These are phyloP conservation scores for Cerastoderma edule DNA, from an alignment of 2,888 invertebrate species.

Conservation along the genomic window DNA sequence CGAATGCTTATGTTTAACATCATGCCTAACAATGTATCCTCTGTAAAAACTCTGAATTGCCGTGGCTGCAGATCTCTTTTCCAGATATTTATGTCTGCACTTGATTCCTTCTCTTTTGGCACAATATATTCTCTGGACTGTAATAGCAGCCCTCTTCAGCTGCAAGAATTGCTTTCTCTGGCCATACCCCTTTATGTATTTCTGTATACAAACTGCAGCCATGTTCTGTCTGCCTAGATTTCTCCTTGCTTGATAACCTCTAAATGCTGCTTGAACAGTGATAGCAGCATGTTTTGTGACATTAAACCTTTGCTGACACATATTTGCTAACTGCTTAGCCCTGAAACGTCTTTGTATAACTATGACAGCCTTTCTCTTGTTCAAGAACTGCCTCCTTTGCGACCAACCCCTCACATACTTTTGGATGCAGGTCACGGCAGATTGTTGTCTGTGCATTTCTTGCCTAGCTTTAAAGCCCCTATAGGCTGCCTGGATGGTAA, in stretches of 20 bases:
- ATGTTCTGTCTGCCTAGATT: conserved; percentile 33
- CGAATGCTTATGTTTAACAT: conserved; percentile 21
- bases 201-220: conserved; percentile 56
- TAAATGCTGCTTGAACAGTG: conserved; percentile 56
- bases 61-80: conserved; percentile 59
- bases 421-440: conserved; percentile 59
- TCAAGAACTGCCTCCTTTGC: conserved; percentile 34
- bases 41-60: conserved; percentile 62
- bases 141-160: conserved; percentile 42
- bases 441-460: too few species aligned
- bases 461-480: conserved; percentile 41
- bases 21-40: conserved; percentile 38
- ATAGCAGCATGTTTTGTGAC: conserved; percentile 35
- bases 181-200: conserved; percentile 28
- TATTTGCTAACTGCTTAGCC: conserved; percentile 36
- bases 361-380: conserved; percentile 37
- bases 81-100: conserved; percentile 37
- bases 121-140: conserved; percentile 52
- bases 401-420: conserved; percentile 38
- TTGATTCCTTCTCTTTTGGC: conserved; percentile 15
- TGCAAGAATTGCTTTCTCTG: conserved; percentile 24
- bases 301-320: conserved; percentile 14
- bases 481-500: conserved; percentile 46
- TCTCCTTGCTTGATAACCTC: conserved; percentile 21
- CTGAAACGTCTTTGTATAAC: conserved; percentile 58